Base-by-base conservation (phyloP, 2,113 vertebrate genomes). In the Microcebus lehilahytsara region DNA sequence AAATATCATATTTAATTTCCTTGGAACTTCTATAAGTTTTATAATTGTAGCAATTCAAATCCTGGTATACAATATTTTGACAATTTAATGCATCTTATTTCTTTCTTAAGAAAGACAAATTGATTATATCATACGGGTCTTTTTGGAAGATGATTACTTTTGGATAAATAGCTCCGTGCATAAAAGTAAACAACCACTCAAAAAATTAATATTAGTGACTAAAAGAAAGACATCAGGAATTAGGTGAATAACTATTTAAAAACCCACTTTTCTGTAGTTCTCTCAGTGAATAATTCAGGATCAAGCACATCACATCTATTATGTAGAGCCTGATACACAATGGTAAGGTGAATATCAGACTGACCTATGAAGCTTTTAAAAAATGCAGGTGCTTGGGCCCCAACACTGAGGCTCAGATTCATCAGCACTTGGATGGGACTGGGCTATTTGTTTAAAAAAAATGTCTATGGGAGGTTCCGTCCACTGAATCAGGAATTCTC, bases 1-100 rank as follows among this genome's bases (percentile, higher is more conserved):
- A 86, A 93, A 30, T 69, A 67, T 74, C 66, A 58, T 49, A 84
- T 72, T 92, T 90, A 69, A 58, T 75, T 90, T 49, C 51, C 66
- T 81, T 75, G 32, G 74, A 62, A 81, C 75, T 86, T 93, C 64
- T 67, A 16, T 89, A 89, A 32, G 34, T 78, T 83, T 95, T 88
- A 77, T 32, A 86, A 64, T 14, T 56, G 2, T 51, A 71, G 46
- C n/a, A 64, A 40, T 83, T 87, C 30, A 87, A 72, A 91, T 86
- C 60, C 69, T 91, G 75, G 40, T 64, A 32, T 46, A 77, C 37
- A 87, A 53, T 66, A 42, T 64, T 77, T n/a, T 60, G 49, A 53
- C 25, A 85, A 86, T 90, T 89, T 89, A 87, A 64, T 85, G 67
- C 53, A 60, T 32, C 40, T 51, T n/a, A 88, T 84, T 84, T 89